Percentiles rank a stretch among this genome's conserved stretches.
Evolutionary conservation across 2,113 vertebrate genomes (phyloP).

Genomic region (Aphelocoma coerulescens): DNA sequence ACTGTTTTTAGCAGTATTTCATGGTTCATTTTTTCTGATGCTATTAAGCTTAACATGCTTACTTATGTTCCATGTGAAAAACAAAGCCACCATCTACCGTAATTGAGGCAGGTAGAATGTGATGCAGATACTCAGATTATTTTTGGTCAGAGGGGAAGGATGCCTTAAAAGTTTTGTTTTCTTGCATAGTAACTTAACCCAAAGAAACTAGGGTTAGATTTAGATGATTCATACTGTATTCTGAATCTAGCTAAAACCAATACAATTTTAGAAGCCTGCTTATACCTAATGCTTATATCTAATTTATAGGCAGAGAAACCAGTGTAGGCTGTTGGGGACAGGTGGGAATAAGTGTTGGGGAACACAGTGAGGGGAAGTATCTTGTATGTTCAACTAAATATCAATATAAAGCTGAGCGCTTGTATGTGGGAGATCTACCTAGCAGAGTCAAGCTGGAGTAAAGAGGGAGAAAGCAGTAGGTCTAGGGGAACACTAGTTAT

Average conservation of each 20-base stretch:
- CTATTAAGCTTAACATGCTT: not conserved
- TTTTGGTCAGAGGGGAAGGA: not conserved
- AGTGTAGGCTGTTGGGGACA: not conserved
- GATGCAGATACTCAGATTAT: not conserved
- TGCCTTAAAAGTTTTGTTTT: not conserved
- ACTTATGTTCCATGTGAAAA: not conserved
- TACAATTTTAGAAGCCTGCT: not conserved
- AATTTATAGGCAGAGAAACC: not conserved
- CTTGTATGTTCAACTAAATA: not conserved
- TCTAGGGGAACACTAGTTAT: not conserved
- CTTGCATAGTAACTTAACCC: not conserved
- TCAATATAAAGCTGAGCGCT: not conserved
- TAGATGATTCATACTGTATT: not conserved
- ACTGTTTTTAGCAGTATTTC: not conserved
- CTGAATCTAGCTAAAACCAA: not conserved
- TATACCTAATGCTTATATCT: not conserved
- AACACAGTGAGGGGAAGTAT: not conserved
- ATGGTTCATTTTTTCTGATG: not conserved
- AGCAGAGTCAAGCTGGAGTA: not conserved
- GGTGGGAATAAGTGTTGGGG: fast-evolving
- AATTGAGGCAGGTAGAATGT: not conserved
- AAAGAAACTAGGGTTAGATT: not conserved
- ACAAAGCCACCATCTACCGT: not conserved
- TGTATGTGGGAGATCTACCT: not conserved
- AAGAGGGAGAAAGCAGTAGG: not conserved